Evolutionary conservation across 2,888 invertebrate species (phyloP).

Genomic region (Deilephila porcellus): DNA sequence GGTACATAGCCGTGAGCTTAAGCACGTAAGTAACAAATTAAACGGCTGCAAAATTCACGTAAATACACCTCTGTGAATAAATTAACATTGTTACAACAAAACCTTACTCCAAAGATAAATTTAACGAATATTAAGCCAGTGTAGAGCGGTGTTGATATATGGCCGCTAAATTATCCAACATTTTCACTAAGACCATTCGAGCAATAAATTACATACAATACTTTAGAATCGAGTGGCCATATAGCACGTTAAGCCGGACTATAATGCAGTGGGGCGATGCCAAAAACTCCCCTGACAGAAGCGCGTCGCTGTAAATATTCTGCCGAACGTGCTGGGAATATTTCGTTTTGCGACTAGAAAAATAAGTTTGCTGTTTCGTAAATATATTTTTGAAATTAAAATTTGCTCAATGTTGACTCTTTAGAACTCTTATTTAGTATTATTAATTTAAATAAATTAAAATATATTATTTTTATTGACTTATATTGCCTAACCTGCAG

Average conservation of each 20-base stretch:
- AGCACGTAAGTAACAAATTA: no score
- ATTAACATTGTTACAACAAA: background rate
- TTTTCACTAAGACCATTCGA: conserved; percentile 21
- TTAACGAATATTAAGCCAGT: background rate
- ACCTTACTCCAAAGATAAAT: background rate
- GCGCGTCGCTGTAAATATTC: conserved; percentile 11
- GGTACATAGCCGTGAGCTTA: no score
- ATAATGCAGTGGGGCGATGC: conserved; percentile 23
- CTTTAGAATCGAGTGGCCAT: conserved; percentile 18
- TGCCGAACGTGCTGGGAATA: conserved; percentile 2
- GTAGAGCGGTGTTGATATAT: conserved; percentile 20
- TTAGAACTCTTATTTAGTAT: no score
- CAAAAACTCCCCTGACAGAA: conserved; percentile 25
- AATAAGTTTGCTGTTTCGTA: no score
- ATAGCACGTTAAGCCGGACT: background rate
- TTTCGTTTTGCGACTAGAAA: background rate
- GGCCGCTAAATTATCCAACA: conserved; percentile 19
- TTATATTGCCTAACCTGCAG: no score
- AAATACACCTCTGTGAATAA: background rate
- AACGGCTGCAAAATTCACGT: background rate
- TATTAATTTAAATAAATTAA: no score
- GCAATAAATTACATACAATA: conserved; percentile 13
- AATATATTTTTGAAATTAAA: no score
- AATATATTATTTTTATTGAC: no score
- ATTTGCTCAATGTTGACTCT: no score